A percentile compares a stretch with the other conserved stretches of the same genome.
phyloP scores from a whole-genome alignment of 1,140 invertebrate genomes.

The Ceratina calcarata region DNA sequence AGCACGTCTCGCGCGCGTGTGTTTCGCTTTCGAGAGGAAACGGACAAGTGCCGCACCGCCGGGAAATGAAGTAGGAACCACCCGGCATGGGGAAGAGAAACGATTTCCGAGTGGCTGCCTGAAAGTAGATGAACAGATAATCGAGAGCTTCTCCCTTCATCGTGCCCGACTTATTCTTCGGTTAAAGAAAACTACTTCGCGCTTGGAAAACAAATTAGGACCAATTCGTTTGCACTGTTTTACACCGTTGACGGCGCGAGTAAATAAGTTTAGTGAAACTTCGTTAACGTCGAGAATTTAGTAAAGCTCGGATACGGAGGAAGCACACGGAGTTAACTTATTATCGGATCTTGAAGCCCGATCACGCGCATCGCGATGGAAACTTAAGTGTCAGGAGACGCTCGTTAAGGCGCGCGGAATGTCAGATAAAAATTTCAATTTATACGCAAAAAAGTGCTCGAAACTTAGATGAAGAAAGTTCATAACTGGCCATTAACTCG shows the following conservation, averaged over 20 bases:
- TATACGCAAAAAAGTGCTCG: slow-evolving; percentile 70
- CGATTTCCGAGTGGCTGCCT: background rate
- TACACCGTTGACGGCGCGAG: too few relatives aligned
- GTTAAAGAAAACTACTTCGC: too few relatives aligned
- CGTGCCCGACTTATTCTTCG: too few relatives aligned
- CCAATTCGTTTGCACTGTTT: too few relatives aligned
- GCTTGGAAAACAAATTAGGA: too few relatives aligned
- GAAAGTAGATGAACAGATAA: background rate
- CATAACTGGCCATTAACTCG: slow-evolving; percentile 75
- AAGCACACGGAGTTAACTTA: background rate
- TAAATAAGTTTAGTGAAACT: too few relatives aligned
- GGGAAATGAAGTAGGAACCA: background rate
- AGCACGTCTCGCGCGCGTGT: slow-evolving; percentile 18
- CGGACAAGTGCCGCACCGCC: background rate
- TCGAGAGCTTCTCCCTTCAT: too few relatives aligned
- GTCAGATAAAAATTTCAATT: slow-evolving; percentile 75
- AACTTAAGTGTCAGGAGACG: slow-evolving; percentile 56
- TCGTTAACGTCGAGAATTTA: too few relatives aligned
- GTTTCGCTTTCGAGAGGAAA: slow-evolving; percentile 8
- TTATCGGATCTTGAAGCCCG: background rate
- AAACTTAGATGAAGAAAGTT: slow-evolving; percentile 76
- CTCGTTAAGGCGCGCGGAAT: slow-evolving; percentile 64
- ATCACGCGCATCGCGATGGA: slow-evolving; percentile 46
- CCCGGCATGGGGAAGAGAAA: background rate
- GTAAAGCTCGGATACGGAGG: too few relatives aligned